These are phyloP conservation scores for Neodiprion fabricii DNA, from an alignment of 1,140 invertebrate species.

Conservation along the genomic window DNA sequence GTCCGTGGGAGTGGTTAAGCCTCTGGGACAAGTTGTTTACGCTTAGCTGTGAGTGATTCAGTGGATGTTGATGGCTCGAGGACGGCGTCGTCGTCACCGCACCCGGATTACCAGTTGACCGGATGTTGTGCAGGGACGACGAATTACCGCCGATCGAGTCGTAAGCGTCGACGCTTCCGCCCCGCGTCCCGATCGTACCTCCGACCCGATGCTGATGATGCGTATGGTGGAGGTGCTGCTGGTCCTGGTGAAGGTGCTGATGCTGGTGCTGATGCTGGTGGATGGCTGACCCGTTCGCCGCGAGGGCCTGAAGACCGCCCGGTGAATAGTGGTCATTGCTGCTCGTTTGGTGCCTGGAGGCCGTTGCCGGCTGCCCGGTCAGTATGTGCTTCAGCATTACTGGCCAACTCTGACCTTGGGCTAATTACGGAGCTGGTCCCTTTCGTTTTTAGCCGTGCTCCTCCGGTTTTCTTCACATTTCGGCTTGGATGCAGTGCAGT, in stretches of 20 bases:
- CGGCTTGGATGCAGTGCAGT: constrained; percentile 1
- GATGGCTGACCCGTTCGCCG: neutral
- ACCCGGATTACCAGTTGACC: constrained; percentile 30
- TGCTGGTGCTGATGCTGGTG: constrained; percentile 40
- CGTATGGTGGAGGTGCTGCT: constrained; percentile 15
- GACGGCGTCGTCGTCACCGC: constrained; percentile 44
- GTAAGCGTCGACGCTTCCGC: constrained; percentile 50
- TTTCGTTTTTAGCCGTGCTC: constrained; percentile 23
- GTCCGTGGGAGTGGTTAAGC: constrained; percentile 60
- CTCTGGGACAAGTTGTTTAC: constrained; percentile 56
- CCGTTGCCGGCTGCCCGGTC: constrained; percentile 57
- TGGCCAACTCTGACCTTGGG: constrained; percentile 37
- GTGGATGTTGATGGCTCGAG: constrained; percentile 45
- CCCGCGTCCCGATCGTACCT: constrained; percentile 25
- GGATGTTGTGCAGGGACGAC: constrained; percentile 33
- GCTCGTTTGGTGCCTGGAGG: constrained; percentile 47
- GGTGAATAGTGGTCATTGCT: constrained; percentile 29
- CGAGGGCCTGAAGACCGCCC: neutral
- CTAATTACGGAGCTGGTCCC: constrained; percentile 16
- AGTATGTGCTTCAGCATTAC: constrained; percentile 64
- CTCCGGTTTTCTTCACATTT: constrained; percentile 13
- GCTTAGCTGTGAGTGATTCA: constrained; percentile 57
- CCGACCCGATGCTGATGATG: neutral
- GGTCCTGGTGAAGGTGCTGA: constrained; percentile 34
- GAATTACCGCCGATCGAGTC: constrained; percentile 40